Evolutionary conservation across 1,140 invertebrate genomes (phyloP).

Genomic region (Whitmania pigra): DNA sequence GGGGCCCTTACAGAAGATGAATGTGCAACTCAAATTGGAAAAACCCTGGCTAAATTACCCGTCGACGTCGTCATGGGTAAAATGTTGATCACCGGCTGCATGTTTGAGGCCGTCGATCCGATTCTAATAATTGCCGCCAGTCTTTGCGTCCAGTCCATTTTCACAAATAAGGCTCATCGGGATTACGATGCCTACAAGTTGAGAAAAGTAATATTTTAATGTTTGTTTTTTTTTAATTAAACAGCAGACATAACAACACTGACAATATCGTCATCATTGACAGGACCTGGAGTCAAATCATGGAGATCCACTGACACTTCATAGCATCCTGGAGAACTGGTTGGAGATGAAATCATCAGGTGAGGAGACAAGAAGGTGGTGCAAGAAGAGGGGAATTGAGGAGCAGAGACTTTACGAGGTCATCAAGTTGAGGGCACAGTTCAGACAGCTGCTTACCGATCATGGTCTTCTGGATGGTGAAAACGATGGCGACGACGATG

Average conservation of each 20-base stretch:
- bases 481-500: constrained; percentile 23
- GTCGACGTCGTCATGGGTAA: constrained; percentile 90
- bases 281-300: constrained; percentile 70
- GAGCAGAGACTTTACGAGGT: constrained; percentile 94
- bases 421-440: constrained; percentile 78
- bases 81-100: constrained; percentile 81
- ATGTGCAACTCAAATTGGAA: constrained; percentile 75
- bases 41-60: constrained; percentile 72
- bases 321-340: constrained; percentile 83
- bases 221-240: background rate
- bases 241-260: background rate
- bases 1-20: constrained; percentile 67
- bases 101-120: constrained; percentile 71
- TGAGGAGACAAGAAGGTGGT: constrained; percentile 62
- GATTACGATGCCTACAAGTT: constrained; percentile 62
- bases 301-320: constrained; percentile 82
- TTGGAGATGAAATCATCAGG: constrained; percentile 46
- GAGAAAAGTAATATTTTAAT: background rate
- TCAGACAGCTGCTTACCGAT: constrained; percentile 68
- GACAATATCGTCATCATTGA: background rate
- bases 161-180: constrained; percentile 72
- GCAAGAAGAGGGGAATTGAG: constrained; percentile 70
- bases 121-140: constrained; percentile 77
- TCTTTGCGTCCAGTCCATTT: constrained; percentile 81
- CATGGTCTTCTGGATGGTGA: constrained; percentile 36